phyloP scores from a whole-genome alignment of 1,140 invertebrate species.

The Plutomurus gul region DNA sequence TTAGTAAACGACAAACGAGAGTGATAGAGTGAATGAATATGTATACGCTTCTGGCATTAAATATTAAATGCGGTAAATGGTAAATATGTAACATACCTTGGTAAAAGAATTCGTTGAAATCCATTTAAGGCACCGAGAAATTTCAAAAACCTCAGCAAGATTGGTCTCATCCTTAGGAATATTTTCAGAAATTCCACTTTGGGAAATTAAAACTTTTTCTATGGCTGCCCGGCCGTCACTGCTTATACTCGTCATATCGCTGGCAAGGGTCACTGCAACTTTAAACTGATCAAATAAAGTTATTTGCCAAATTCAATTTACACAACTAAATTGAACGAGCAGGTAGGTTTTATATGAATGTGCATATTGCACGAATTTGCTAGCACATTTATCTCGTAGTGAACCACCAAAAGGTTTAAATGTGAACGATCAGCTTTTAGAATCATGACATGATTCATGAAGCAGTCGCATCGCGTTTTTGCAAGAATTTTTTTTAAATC shows the following conservation, averaged over 20 bases:
- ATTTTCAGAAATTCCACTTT: background rate
- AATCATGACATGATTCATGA: background rate
- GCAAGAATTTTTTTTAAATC: too few relatives aligned
- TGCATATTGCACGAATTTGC: too few relatives aligned
- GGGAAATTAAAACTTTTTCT: conserved; percentile 4
- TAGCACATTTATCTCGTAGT: background rate
- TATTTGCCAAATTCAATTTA: too few relatives aligned
- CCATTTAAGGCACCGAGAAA: conserved; percentile 67
- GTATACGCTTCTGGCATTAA: background rate
- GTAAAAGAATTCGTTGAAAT: conserved; percentile 67
- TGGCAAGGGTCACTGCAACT: background rate
- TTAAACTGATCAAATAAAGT: too few relatives aligned
- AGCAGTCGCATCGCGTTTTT: background rate
- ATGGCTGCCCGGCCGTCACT: conserved; percentile 41
- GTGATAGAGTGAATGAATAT: background rate
- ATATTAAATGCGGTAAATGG: too few relatives aligned
- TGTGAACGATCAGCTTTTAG: background rate
- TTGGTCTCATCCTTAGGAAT: background rate
- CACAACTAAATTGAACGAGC: background rate
- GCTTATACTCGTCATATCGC: conserved; percentile 14
- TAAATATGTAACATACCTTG: conserved; percentile 66
- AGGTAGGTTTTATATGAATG: too few relatives aligned
- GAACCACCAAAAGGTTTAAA: background rate
- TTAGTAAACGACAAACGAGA: background rate
- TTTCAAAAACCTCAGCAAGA: conserved; percentile 59